These are phyloP conservation scores for Varanus salvator DNA, from an alignment of 2,113 vertebrate genomes.

Conservation along the genomic window DNA sequence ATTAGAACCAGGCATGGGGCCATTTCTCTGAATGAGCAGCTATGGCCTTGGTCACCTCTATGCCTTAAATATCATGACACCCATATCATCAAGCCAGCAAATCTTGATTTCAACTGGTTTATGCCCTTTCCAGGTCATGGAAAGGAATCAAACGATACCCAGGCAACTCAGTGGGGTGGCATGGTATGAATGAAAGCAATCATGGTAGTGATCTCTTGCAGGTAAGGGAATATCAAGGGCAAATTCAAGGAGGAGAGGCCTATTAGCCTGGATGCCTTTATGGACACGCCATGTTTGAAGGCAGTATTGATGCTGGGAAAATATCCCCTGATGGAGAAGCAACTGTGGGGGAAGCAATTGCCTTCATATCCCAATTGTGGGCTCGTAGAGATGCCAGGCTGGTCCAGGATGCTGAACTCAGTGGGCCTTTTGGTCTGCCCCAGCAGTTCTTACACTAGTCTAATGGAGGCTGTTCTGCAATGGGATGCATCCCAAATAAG, in stretches of 20 bases:
- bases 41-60: slow-evolving; percentile 23
- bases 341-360: not conserved
- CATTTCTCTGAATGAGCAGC: slow-evolving; percentile 65
- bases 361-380: not conserved
- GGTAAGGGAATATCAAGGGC: not conserved
- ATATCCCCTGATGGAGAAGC: not conserved
- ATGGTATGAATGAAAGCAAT: not conserved
- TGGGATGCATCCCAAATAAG: not conserved
- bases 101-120: not conserved
- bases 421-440: not conserved
- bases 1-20: slow-evolving; percentile 72
- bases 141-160: not conserved
- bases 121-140: not conserved
- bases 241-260: not conserved
- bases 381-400: not conserved
- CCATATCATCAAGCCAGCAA: too few species aligned
- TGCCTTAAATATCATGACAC: slow-evolving; percentile 1
- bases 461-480: not conserved
- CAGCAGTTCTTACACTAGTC: not conserved
- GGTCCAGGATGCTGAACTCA: not conserved
- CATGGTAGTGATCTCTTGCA: not conserved
- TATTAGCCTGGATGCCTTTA: not conserved
- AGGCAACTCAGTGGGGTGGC: not conserved
- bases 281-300: not conserved
- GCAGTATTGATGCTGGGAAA: not conserved